Evolutionary conservation across 2,113 vertebrate species (phyloP).

Genomic region (Thinocorus orbignyianus): DNA sequence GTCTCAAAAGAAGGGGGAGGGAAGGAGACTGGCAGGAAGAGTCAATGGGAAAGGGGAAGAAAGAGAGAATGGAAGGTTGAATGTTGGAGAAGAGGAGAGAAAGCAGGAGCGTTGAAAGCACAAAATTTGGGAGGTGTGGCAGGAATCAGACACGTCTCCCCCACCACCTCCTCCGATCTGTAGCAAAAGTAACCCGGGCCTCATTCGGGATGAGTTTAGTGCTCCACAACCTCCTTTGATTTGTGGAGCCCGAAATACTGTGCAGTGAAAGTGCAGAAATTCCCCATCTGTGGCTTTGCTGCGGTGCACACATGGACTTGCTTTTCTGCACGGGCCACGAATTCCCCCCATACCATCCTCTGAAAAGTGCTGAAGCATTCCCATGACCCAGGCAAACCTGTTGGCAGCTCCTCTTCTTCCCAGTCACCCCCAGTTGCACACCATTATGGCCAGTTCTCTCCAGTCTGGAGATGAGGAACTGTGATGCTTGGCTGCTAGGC

Average conservation of each 20-base stretch:
- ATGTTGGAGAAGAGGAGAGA: background rate
- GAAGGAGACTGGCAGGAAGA: background rate
- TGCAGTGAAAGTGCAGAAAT: constrained; percentile 6
- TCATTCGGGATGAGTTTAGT: background rate
- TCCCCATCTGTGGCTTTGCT: background rate
- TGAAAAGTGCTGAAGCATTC: background rate
- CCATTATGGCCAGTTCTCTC: background rate
- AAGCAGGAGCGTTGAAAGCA: background rate
- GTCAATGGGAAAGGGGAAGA: background rate
- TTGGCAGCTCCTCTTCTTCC: background rate
- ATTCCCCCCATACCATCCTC: background rate
- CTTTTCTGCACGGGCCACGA: background rate
- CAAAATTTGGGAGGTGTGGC: background rate
- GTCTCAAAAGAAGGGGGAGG: background rate
- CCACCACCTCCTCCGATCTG: background rate
- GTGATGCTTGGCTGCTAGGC: background rate
- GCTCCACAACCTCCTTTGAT: constrained; percentile 13
- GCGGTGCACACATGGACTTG: background rate
- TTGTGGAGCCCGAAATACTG: constrained; percentile 11
- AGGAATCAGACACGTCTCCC: background rate
- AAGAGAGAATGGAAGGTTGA: background rate
- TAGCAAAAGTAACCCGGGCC: background rate
- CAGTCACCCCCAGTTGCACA: background rate
- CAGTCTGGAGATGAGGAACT: constrained; percentile 44
- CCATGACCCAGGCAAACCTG: accelerated